These are phyloP conservation scores for Sebastes ruberrimus DNA, from an alignment of 2,797 vertebrate species.

Conservation along the genomic window DNA sequence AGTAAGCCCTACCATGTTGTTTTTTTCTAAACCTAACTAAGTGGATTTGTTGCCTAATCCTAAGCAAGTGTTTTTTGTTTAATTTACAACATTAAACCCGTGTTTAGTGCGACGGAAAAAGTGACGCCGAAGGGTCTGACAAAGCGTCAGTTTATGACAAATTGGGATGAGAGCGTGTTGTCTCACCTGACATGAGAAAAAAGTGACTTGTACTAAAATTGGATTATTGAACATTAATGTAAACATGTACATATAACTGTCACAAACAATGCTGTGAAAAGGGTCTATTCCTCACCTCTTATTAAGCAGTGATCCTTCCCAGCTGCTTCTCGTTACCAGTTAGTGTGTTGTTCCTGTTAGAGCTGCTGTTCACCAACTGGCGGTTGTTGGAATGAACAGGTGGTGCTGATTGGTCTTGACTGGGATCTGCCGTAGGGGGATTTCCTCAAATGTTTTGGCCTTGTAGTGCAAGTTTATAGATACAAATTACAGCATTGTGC, in stretches of 20 bases:
- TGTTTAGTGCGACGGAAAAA: too few species aligned
- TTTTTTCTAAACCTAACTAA: too few species aligned
- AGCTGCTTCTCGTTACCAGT: not conserved
- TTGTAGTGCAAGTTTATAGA: not conserved
- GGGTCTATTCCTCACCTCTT: not conserved
- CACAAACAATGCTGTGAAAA: not conserved
- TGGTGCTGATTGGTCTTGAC: not conserved
- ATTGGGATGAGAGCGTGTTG: too few species aligned
- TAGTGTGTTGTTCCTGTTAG: not conserved
- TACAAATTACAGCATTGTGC: not conserved
- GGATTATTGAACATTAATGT: not conserved
- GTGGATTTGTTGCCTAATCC: too few species aligned
- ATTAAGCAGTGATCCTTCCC: not conserved
- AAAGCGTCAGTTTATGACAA: too few species aligned
- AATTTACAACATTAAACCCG: too few species aligned
- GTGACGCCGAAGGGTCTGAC: too few species aligned
- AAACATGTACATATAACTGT: not conserved
- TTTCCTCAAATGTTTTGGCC: too few species aligned
- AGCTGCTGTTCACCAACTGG: not conserved
- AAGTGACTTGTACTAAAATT: not conserved
- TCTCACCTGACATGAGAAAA: too few species aligned
- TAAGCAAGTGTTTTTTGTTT: too few species aligned
- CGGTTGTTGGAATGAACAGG: too few species aligned
- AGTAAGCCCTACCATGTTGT: too few species aligned
- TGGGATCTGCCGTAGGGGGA: not conserved